These are phyloP conservation scores for Cercopithecus neglectus DNA, from an alignment of 2,797 vertebrate species.

Conservation along the genomic window DNA sequence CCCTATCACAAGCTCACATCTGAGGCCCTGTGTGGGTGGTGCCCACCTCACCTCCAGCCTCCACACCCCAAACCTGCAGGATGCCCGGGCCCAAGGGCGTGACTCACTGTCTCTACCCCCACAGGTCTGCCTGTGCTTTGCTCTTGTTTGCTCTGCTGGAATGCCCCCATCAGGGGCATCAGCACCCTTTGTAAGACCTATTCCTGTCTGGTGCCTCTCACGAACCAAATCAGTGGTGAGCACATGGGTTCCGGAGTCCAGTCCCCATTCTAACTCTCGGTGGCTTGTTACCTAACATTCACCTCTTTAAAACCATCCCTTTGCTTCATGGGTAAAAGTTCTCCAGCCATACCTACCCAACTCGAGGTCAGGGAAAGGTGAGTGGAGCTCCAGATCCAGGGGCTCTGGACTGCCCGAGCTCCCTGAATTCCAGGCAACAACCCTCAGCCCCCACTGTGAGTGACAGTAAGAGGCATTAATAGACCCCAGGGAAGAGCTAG, in stretches of 20 bases:
- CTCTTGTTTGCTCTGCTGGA: neutral
- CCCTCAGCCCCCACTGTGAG: neutral
- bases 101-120: neutral
- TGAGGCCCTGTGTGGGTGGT: neutral
- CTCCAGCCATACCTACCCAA: neutral
- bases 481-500: neutral
- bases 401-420: neutral
- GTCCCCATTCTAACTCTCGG: neutral
- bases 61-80: neutral
- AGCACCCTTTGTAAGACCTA: neutral
- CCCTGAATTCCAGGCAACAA: neutral
- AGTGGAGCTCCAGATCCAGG: neutral
- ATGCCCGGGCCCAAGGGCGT: too few relatives aligned
- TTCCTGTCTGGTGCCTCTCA: neutral
- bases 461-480: neutral
- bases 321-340: neutral
- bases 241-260: neutral
- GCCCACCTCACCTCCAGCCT: neutral
- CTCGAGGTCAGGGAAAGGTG: neutral
- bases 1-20: neutral
- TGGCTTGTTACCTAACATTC: neutral
- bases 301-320: neutral
- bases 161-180: neutral
- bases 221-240: neutral
- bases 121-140: neutral